A percentile compares a stretch with the other conserved stretches of the same genome.
These are phyloP conservation scores for Telmatochromis sp. DNA, from an alignment of 2,113 vertebrate species.

Conservation along the genomic window DNA sequence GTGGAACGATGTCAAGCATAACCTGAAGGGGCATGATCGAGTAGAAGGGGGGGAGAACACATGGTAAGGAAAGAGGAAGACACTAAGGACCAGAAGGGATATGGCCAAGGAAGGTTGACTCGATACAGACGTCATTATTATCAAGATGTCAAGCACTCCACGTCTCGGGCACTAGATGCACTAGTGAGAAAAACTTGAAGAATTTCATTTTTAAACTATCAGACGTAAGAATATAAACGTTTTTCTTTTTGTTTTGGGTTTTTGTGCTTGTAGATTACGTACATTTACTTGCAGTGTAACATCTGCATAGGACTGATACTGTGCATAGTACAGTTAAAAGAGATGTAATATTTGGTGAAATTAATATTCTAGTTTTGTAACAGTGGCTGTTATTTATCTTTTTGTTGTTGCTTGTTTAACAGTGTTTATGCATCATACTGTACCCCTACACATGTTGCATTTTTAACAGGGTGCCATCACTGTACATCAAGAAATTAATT, in stretches of 20 bases:
- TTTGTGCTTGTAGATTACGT: background rate
- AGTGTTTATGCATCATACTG: background rate
- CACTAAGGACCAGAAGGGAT: background rate
- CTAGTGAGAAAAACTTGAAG: background rate
- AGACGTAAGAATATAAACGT: accelerated
- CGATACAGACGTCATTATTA: background rate
- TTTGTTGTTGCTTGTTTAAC: background rate
- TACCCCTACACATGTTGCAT: background rate
- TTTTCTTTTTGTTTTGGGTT: background rate
- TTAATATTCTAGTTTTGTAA: background rate
- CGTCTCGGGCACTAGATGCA: accelerated
- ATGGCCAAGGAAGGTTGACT: background rate
- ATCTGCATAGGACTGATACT: background rate
- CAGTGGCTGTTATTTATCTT: background rate
- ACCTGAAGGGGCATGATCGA: background rate
- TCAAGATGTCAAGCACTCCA: background rate
- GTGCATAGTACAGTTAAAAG: background rate
- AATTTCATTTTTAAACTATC: background rate
- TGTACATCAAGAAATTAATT: background rate
- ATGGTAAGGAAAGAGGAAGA: background rate
- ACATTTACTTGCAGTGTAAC: background rate
- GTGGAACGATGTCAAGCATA: background rate
- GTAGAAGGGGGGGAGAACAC: background rate
- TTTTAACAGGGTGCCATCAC: accelerated
- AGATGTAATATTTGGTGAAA: background rate